These are phyloP conservation scores for Callipepla californica DNA, from an alignment of 2,113 vertebrate species.

Conservation along the genomic window DNA sequence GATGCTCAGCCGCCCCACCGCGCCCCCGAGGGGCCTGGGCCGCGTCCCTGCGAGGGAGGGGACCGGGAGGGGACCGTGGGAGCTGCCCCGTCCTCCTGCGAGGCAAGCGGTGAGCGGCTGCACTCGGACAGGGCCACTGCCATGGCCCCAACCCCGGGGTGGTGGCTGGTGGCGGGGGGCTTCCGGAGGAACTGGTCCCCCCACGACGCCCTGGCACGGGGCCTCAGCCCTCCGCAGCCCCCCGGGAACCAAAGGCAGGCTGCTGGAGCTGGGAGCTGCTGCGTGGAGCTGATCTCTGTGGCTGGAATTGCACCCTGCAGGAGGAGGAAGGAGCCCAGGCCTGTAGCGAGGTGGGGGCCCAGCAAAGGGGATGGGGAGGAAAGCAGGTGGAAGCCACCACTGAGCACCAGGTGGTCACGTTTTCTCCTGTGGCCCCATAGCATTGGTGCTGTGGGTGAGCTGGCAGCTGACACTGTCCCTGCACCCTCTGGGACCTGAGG, in stretches of 20 bases:
- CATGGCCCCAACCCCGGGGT: not conserved
- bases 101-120: not conserved
- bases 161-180: not conserved
- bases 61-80: not conserved
- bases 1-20: not conserved
- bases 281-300: not conserved
- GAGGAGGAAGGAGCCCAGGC: not conserved
- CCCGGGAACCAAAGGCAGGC: not conserved
- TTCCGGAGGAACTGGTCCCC: constrained; percentile 22
- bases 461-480: not conserved
- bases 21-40: not conserved
- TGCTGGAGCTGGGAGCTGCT: not conserved
- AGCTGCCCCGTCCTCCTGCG: not conserved
- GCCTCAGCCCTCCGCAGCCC: not conserved
- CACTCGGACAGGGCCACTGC: not conserved
- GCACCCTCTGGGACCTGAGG: too few relatives aligned
- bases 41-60: not conserved
- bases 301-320: not conserved
- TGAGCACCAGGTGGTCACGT: not conserved
- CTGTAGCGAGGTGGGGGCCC: not conserved
- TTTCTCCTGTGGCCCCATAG: too few relatives aligned
- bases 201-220: accelerated
- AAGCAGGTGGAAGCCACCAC: not conserved
- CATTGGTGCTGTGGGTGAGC: not conserved
- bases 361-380: not conserved